Conservation (phyloP, 2,888 invertebrate genomes). For the Drosophila sordidapex region DNA sequence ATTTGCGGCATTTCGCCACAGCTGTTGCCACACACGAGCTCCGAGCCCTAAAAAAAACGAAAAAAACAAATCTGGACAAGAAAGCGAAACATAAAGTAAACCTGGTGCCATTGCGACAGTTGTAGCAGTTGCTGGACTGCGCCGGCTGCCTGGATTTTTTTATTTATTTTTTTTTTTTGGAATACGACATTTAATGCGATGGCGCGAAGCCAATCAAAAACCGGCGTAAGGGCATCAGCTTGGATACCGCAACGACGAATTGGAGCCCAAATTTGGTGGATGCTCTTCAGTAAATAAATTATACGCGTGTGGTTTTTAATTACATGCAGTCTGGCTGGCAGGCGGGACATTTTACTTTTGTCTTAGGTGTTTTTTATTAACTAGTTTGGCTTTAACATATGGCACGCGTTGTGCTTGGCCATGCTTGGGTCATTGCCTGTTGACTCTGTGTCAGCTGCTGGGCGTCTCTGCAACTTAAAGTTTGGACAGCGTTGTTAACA, state of each 20-base stretch:
- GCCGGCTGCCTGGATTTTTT: constrained; percentile 55
- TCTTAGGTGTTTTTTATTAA: constrained; percentile 26
- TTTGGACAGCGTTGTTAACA: constrained; percentile 65
- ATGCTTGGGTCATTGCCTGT: constrained; percentile 41
- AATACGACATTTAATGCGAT: constrained; percentile 50
- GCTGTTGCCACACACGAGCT: constrained; percentile 62
- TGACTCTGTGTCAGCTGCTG: constrained; percentile 68
- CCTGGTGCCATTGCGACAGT: constrained; percentile 61
- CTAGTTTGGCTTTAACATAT: constrained; percentile 55
- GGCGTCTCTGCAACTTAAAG: constrained; percentile 58
- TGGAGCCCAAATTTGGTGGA: constrained; percentile 45
- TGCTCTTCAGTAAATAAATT: constrained; percentile 62
- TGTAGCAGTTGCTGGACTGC: constrained; percentile 54
- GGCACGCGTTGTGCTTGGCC: constrained; percentile 67
- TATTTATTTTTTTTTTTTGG: constrained; percentile 25
- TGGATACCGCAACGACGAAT: constrained; percentile 34
- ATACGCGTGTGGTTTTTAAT: constrained; percentile 75
- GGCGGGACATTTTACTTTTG: constrained; percentile 28
- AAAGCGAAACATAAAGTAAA: constrained; percentile 43
- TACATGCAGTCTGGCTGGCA: constrained; percentile 51
- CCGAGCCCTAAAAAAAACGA: constrained; percentile 7
- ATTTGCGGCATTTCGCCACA: constrained; percentile 43
- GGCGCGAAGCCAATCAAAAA: constrained; percentile 83
- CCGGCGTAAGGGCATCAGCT: constrained; percentile 67
- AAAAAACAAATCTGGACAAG: constrained; percentile 39